A percentile compares a stretch with the other conserved stretches of the same genome.
These are phyloP conservation scores for Haplochromis vanheusdeni DNA, from an alignment of 2,113 vertebrate species.

Conservation along the genomic window DNA sequence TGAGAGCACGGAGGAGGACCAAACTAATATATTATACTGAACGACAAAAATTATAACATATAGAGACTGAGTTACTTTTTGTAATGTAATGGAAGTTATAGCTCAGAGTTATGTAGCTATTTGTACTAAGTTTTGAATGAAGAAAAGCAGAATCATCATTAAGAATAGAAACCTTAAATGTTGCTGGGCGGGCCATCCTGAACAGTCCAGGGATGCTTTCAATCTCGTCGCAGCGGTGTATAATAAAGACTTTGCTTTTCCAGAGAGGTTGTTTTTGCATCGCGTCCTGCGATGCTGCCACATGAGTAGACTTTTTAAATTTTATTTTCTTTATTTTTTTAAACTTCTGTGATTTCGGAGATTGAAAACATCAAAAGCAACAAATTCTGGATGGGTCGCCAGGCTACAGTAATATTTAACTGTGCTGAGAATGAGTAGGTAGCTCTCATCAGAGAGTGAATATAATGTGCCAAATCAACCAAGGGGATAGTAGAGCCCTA, in stretches of 20 bases:
- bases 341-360: not conserved
- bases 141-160: constrained; percentile 6
- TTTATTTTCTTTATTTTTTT: not conserved
- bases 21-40: constrained; percentile 55
- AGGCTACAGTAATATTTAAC: constrained; percentile 32
- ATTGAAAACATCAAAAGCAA: not conserved
- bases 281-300: not conserved
- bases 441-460: constrained; percentile 43
- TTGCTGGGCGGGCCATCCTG: constrained; percentile 42
- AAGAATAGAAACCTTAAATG: constrained; percentile 42
- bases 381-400: constrained; percentile 38
- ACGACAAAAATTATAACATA: constrained; percentile 37
- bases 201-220: not conserved
- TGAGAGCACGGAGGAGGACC: constrained; percentile 48
- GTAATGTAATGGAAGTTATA: constrained; percentile 59
- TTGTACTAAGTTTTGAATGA: constrained; percentile 61
- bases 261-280: not conserved
- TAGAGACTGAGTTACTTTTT: constrained; percentile 56
- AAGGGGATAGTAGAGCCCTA: constrained; percentile 34
- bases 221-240: not conserved
- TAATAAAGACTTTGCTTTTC: not conserved
- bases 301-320: not conserved
- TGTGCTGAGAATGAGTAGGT: constrained; percentile 52
- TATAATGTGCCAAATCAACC: constrained; percentile 63
- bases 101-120: constrained; percentile 66